Conservation (phyloP, 2,888 invertebrate species). For the Pomacea canaliculata region DNA sequence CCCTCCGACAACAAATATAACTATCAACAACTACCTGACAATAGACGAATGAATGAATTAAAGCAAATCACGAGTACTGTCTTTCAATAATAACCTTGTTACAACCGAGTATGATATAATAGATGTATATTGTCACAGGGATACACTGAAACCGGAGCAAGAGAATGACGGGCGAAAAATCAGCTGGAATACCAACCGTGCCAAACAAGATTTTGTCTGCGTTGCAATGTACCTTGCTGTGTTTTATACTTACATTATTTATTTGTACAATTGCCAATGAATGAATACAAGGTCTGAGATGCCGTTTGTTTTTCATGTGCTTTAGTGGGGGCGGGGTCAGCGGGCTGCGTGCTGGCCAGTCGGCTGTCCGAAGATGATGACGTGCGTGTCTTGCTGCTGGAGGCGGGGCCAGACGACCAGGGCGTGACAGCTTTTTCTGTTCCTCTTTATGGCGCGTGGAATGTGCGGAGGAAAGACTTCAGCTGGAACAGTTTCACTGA, state of each 20-base stretch:
- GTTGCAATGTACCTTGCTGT: neutral
- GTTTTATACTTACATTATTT: too few relatives aligned
- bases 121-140: too few relatives aligned
- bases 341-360: slow-evolving; percentile 72
- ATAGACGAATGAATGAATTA: too few relatives aligned
- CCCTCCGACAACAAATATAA: too few relatives aligned
- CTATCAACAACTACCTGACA: too few relatives aligned
- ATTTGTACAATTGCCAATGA: too few relatives aligned
- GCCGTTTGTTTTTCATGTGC: neutral
- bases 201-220: neutral
- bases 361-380: slow-evolving; percentile 68
- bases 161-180: neutral
- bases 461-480: neutral
- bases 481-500: neutral
- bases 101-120: too few relatives aligned
- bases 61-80: too few relatives aligned
- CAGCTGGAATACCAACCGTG: neutral
- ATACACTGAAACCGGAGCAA: too few relatives aligned
- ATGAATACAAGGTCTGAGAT: neutral
- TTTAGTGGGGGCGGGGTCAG: slow-evolving; percentile 35
- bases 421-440: neutral
- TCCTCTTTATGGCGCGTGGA: neutral
- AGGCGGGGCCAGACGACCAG: slow-evolving; percentile 71
- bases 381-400: slow-evolving; percentile 64
- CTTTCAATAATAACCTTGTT: too few relatives aligned